Conservation (phyloP, 2,797 vertebrate species). For the Pyrrhura leucotis region DNA sequence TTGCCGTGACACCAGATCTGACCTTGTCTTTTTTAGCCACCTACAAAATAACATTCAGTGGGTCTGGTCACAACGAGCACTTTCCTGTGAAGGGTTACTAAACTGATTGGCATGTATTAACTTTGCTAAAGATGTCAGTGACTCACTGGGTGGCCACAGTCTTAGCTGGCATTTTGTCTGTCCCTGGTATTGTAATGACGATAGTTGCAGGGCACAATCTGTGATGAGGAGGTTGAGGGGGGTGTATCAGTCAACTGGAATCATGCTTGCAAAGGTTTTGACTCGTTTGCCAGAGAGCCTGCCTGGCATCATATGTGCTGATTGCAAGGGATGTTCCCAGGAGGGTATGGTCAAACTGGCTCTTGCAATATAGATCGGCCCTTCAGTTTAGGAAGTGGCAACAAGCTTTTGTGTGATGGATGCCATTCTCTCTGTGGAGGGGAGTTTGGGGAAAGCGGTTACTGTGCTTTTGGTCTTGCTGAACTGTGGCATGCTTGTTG, state of each 20-base stretch:
- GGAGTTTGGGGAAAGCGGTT: not conserved
- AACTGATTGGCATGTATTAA: constrained; percentile 18
- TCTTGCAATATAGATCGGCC: not conserved
- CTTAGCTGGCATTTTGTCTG: not conserved
- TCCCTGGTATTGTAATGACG: accelerated
- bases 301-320: not conserved
- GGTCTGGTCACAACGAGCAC: not conserved
- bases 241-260: not conserved
- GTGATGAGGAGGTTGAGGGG: not conserved
- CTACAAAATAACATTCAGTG: not conserved
- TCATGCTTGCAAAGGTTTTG: not conserved
- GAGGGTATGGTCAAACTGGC: not conserved
- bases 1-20: not conserved
- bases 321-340: not conserved
- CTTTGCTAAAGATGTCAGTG: not conserved
- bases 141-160: not conserved
- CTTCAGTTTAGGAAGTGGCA: not conserved
- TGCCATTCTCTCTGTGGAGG: not conserved
- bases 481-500: not conserved
- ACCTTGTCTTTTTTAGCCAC: not conserved
- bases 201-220: not conserved
- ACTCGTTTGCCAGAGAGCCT: not conserved
- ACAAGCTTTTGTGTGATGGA: constrained; percentile 29
- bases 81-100: not conserved
- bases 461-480: not conserved